Evolutionary conservation across 2,888 invertebrate species (phyloP), one percentile per base, ranked within the genome.

Genomic region (Andrena praecox): DNA sequence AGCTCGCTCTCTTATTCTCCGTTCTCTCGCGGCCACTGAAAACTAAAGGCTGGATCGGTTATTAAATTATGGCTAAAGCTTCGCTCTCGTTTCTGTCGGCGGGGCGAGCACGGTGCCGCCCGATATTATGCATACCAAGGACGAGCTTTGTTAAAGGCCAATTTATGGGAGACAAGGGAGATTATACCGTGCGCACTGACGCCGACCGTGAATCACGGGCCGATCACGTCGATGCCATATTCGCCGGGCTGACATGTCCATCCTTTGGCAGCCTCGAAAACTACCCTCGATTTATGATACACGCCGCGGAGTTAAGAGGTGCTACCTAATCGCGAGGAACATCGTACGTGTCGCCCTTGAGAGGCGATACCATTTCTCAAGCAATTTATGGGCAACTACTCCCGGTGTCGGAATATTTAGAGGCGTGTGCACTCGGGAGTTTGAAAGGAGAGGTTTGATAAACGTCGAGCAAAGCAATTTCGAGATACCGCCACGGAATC

Each of bases 31-130:
- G 80, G 69, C 69, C 50, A 72, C 77, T 81, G 74, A 82, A 88
- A 89, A 89, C 89, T 84, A 86, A 89, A 88, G 87, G 85, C 86
- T 81, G 87, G 86, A 90, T 90, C 89, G 87, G 86, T 91, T 92
- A 92, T 93, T 91, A 92, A 92, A 92, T 91, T 91, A 92, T 87
- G 85, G 89, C 86, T 85, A 85, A 85, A 85, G 80, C 85, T 86
- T 88, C 84, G 86, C 79, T 85, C 80, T 81, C 75, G 73, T 87
- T 90, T 84, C 82, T 85, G 83, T 82, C 80, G 89, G 89, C 91
- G 89, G 90, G 90, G 88, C 89, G 87, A 90, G 79, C 86, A 33
- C 80, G 77, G 60, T 83, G 85, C 89, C 85, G 81, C 85, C 81
- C 80, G 85, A 85, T 84, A 85, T 91, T 89, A 87, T 88, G 87